These are phyloP conservation scores for Alethe castanea DNA, from an alignment of 2,113 vertebrate genomes.

Conservation along the genomic window DNA sequence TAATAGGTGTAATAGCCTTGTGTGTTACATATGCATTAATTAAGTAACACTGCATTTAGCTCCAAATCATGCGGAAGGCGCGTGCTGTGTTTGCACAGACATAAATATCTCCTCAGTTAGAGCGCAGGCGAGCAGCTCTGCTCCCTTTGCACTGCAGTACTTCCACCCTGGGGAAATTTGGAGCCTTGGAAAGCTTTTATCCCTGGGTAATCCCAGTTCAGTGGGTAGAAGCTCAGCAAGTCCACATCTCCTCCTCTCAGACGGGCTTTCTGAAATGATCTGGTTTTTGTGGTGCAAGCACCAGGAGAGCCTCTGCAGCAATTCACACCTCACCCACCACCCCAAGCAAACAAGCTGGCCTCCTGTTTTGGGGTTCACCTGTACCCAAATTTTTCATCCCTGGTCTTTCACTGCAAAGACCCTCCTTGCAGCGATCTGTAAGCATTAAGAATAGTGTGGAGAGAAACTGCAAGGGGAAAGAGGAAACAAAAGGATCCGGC, in stretches of 20 bases:
- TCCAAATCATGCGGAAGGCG: slow-evolving; percentile 87
- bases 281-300: not conserved
- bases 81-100: slow-evolving; percentile 79
- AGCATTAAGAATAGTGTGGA: not conserved
- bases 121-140: slow-evolving; percentile 65
- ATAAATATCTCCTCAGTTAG: slow-evolving; percentile 84
- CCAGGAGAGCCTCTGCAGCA: accelerated
- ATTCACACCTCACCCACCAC: not conserved
- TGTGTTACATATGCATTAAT: slow-evolving; percentile 80
- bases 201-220: not conserved
- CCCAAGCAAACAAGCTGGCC: not conserved
- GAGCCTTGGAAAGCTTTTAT: not conserved
- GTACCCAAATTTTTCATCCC: not conserved
- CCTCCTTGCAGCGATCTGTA: not conserved
- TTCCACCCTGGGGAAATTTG: not conserved
- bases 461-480: not conserved
- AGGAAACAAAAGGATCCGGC: slow-evolving; percentile 17
- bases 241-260: not conserved
- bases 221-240: not conserved
- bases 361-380: not conserved
- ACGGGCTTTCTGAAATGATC: accelerated
- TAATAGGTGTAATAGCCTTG: slow-evolving; percentile 82
- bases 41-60: slow-evolving; percentile 89
- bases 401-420: not conserved
- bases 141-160: not conserved